Base-by-base conservation (phyloP, 2,113 vertebrate genomes). In the Hippocampus mohnikei region DNA sequence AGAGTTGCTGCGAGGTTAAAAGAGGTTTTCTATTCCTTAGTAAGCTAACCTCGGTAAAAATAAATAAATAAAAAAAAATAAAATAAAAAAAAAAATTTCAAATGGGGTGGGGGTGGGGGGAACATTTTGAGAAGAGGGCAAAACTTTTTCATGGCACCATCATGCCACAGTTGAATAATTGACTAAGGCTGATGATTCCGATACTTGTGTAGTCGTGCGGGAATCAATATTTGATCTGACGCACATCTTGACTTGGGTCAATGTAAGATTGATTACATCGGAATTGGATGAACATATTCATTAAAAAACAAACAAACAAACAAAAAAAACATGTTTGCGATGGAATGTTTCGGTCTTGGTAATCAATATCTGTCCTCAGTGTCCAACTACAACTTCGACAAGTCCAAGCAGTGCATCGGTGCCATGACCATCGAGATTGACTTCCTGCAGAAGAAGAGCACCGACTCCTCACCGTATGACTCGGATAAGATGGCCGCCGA, bases 401-500 rank as follows among this genome's bases (percentile, higher is more conserved):
- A 99, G 91, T 88, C 95, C n/a, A 96, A 93, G 88, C 96, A 99
- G 76, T 98, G 97, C 74, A 94, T 97, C 0, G 97, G 97, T 13
- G 93, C 95, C 13, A 96, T 98, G 94, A 98, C 95, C 23, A 95
- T 99, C 2, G 97, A 99, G 90, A 97, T 98, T 0, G 97, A 99
- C 86, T 99, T 99, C 73, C 91, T 99, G 80, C 97, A 98, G 87
- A 99, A 98, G 91, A 99, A 98, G 90, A 98, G 76, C 76, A 93
- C 96, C 0, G 97, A 98, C 89, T 94, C 95, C 58, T 96, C 95
- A 67, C 95, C 96, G 1, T 99, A 99, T 0, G 97, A 99, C 83
- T 96, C 96, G 0, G 97, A 99, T 85, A 96, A 94, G 90, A 99
- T 99, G 97, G 97, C 97, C 0, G 93, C 92, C 0, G 97, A 99